A percentile compares a stretch with the other conserved stretches of the same genome.
Conservation (phyloP, 2,113 vertebrate genomes). For the Centropristis striata region DNA sequence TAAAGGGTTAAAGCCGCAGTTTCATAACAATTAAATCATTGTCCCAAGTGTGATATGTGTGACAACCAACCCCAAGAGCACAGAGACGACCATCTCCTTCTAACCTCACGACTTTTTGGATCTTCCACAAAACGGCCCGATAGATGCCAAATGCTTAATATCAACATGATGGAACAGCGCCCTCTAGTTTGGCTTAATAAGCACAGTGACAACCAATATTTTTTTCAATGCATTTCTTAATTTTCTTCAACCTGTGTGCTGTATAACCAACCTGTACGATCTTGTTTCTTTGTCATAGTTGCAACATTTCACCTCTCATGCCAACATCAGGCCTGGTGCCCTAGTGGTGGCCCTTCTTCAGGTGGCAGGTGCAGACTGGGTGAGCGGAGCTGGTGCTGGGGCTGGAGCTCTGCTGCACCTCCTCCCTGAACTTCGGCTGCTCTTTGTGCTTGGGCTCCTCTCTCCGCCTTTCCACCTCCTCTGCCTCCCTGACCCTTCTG, state of each 20-base stretch:
- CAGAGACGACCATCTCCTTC: too few species aligned
- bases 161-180: too few species aligned
- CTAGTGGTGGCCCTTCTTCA: conserved; percentile 80
- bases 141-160: too few species aligned
- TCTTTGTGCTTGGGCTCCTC: conserved; percentile 77
- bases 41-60: too few species aligned
- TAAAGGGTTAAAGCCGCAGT: too few species aligned
- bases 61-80: too few species aligned
- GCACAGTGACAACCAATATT: too few species aligned
- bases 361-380: conserved; percentile 83
- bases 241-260: not conserved
- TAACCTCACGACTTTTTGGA: too few species aligned
- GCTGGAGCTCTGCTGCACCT: conserved; percentile 67
- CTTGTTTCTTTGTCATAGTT: not conserved
- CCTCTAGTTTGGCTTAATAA: too few species aligned
- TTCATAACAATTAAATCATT: too few species aligned
- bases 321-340: not conserved
- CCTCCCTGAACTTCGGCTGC: conserved; percentile 71
- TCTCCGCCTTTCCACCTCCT: conserved; percentile 77
- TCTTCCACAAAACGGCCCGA: too few species aligned
- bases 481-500: conserved; percentile 70
- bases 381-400: conserved; percentile 67
- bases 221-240: too few species aligned
- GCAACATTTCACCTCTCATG: not conserved
- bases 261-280: conserved; percentile 24